Conservation (phyloP, 2,113 vertebrate species). For the Tachycineta bicolor region DNA sequence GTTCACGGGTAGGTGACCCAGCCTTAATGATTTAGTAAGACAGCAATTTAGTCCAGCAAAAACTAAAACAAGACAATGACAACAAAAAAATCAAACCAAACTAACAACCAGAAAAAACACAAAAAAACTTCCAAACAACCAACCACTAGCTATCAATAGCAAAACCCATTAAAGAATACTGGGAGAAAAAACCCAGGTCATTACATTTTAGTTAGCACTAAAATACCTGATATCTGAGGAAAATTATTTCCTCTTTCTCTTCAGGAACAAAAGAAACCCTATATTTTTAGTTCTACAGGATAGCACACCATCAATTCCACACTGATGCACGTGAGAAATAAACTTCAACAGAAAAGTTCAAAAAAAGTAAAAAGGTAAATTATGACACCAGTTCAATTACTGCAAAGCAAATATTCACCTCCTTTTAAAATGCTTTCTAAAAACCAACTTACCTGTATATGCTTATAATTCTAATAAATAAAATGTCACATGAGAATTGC, state of each 20-base stretch:
- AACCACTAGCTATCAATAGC: neutral
- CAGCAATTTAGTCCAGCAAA: conserved; percentile 23
- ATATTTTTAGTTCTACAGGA: neutral
- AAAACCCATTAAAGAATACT: conserved; percentile 10
- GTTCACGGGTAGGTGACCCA: neutral
- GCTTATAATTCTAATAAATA: neutral
- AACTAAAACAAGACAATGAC: neutral
- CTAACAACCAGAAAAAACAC: neutral
- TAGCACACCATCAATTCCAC: neutral
- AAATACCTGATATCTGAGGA: neutral
- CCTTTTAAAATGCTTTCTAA: neutral
- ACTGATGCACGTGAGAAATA: neutral
- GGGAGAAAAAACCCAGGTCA: neutral
- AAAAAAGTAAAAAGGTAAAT: neutral
- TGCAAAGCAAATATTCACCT: neutral
- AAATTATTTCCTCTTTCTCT: neutral
- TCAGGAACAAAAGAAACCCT: neutral
- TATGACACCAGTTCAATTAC: neutral
- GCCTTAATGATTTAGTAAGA: conserved; percentile 27
- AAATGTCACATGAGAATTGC: neutral
- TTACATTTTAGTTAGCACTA: neutral
- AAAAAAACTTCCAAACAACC: neutral
- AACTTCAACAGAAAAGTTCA: neutral
- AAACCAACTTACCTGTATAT: neutral
- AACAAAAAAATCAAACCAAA: neutral